Base-by-base conservation (phyloP, 2,888 invertebrate genomes). In the Callimorpha dominula region DNA sequence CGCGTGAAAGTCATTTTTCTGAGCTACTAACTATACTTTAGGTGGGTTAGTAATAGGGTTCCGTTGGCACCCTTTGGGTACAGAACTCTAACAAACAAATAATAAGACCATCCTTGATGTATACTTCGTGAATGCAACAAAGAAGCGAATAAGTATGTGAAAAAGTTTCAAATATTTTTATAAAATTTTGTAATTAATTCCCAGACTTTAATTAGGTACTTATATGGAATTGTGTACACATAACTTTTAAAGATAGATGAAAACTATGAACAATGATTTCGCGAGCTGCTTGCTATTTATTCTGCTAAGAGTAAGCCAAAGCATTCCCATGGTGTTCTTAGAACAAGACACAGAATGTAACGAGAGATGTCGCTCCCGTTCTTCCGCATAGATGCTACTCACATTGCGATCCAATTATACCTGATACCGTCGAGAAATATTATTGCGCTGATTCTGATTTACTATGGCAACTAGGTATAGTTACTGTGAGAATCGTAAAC, bases 391-490 rank as follows among this genome's bases (percentile, higher is more conserved):
- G 89, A 92, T 88, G 88, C 88, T 88, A 88, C 92, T 94, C 92
- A 89, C 93, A 94, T 94, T 94, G 93, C 94, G 89, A 93, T 93
- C 92, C 92, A 94, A 94, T 95, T 95, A 94, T 94, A 94, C 90
- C 89, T 92, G 94, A 94, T 93, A 94, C 92, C 81, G 87, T 86
- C 87, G 88, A 94, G 91, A 93, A 92, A 92, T 93, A 93, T 91
- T 91, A 93, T 90, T 91, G 90, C 88, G 85, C 90, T 90, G 89
- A 91, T 91, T 90, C 90, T 90, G 88, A 91, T 92, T 90, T 89
- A 85, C 86, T 89, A 89, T 89, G 85, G 87, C 79, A 82, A 89
- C 46, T 68, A 60, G 46, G 84, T 79, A 89, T 93, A 94, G 93
- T 94, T 93, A 90, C 88, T 93, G 92, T 95, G 93, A 91, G 93